Conservation (phyloP, 2,113 vertebrate genomes). For the Tachycineta bicolor region DNA sequence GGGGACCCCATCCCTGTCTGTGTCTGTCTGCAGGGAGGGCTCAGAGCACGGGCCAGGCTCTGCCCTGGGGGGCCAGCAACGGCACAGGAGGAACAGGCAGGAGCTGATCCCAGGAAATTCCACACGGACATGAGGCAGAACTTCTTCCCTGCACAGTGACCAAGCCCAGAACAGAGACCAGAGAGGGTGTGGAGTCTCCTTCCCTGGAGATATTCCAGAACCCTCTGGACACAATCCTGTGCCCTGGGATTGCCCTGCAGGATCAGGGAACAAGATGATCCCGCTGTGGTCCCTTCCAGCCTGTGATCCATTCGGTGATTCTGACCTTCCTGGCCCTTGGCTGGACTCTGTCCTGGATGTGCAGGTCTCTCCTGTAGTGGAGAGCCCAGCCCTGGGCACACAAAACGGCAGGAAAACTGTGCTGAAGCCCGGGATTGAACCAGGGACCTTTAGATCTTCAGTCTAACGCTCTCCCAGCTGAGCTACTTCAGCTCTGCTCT, state of each 20-base stretch:
- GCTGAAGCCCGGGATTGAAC: constrained; percentile 62
- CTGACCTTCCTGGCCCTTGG: neutral
- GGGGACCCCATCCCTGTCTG: neutral
- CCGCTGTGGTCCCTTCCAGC: rapidly evolving
- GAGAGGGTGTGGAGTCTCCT: neutral
- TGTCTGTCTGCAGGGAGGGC: neutral
- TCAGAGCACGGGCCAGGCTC: neutral
- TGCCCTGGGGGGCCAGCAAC: rapidly evolving
- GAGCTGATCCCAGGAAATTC: neutral
- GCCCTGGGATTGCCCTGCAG: rapidly evolving
- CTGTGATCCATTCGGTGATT: neutral
- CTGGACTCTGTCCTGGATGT: neutral
- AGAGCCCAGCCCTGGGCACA: neutral
- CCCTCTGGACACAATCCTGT: neutral
- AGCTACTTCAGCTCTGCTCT: constrained; percentile 11
- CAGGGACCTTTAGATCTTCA: constrained; percentile 69
- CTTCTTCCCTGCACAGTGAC: neutral
- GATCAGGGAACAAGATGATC: rapidly evolving
- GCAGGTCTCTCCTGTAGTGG: rapidly evolving
- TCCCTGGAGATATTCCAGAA: neutral
- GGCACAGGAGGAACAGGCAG: neutral
- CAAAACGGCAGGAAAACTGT: neutral
- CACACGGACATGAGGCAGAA: neutral
- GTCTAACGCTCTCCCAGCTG: constrained; percentile 66
- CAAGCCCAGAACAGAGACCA: neutral